Percentiles rank a stretch among this genome's conserved stretches.
phyloP scores from a whole-genome alignment of 2,113 vertebrate species.

The Pongo pygmaeus region DNA sequence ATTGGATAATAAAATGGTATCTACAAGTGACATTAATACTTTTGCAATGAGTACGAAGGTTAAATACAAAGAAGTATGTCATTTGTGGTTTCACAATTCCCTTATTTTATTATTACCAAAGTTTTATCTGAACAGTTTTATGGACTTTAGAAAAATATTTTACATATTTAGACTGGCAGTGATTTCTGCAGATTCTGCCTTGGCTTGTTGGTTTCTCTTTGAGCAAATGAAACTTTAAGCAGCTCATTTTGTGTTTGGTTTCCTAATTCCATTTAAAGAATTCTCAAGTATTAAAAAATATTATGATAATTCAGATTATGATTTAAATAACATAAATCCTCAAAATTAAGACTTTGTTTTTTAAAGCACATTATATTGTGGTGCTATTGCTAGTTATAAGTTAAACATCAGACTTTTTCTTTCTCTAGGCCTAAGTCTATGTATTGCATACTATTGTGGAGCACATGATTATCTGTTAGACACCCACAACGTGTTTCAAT shows the following conservation, averaged over 20 bases:
- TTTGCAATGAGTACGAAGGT: not conserved
- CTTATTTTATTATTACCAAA: not conserved
- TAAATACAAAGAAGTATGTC: not conserved
- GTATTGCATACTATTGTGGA: not conserved
- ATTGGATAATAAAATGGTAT: not conserved
- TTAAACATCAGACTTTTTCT: not conserved
- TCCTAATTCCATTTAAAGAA: not conserved
- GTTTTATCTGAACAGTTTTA: not conserved
- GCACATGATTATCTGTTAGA: not conserved
- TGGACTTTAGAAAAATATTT: not conserved
- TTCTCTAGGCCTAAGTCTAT: not conserved
- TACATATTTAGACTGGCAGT: not conserved
- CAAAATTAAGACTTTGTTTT: not conserved
- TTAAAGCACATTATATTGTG: not conserved
- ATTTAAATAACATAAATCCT: not conserved
- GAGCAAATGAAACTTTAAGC: not conserved
- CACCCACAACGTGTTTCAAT: not conserved
- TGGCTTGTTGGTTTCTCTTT: not conserved
- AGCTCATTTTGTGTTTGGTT: not conserved
- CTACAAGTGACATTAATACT: not conserved
- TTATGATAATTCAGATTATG: not conserved
- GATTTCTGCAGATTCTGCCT: not conserved
- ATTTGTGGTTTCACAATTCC: not conserved
- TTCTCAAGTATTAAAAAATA: not conserved
- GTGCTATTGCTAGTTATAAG: not conserved